Conservation (phyloP, 30 jellyfish, hydroid and myxozoan species). For the Chrysaora quinquecirrha region DNA sequence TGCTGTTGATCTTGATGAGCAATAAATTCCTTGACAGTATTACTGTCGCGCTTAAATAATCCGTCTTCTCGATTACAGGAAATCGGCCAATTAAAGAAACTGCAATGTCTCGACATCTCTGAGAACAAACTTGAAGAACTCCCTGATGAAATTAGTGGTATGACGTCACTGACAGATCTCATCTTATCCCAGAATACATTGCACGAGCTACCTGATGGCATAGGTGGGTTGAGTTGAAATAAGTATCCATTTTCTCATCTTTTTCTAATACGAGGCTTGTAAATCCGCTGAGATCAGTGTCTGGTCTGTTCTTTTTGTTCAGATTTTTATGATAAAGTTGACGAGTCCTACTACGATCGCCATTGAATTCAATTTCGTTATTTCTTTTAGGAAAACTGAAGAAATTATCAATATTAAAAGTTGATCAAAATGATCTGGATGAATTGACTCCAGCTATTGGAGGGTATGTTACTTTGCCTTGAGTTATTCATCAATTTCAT, state of each 20-base stretch:
- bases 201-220: conserved; percentile 98
- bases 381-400: conserved; percentile 81
- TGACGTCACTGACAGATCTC: conserved; percentile 86
- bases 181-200: conserved; percentile 77
- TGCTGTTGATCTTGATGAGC: too few species aligned
- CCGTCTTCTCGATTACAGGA: conserved; percentile 54
- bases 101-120: conserved; percentile 90
- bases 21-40: too few species aligned
- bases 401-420: conserved; percentile 87
- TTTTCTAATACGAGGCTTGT: too few species aligned
- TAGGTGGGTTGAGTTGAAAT: conserved; percentile 78
- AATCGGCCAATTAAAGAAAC: conserved; percentile 84
- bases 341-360: too few species aligned
- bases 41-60: too few species aligned
- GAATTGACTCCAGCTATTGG: conserved; percentile 95
- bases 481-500: too few species aligned
- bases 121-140: conserved; percentile 87
- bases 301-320: too few species aligned
- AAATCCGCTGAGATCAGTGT: too few species aligned
- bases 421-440: conserved; percentile 88
- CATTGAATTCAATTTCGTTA: too few species aligned
- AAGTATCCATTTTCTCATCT: too few species aligned
- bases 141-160: conserved; percentile 96
- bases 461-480: conserved; percentile 81
- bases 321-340: too few species aligned